These are phyloP conservation scores for Palloptera scutellata DNA, from an alignment of 2,888 invertebrate genomes.

Conservation along the genomic window DNA sequence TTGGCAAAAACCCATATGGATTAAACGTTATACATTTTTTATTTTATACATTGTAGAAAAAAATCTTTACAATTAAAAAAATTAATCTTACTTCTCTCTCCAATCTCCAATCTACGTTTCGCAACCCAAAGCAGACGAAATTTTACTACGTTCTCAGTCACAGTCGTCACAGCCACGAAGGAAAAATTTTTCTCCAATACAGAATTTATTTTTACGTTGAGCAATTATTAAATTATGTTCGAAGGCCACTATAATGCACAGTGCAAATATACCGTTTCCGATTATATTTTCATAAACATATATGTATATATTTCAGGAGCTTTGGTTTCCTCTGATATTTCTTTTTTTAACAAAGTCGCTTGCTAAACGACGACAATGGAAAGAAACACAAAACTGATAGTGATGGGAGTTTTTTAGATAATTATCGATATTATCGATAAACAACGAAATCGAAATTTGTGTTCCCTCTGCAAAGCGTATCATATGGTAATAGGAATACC, in stretches of 20 bases:
- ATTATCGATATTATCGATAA: no score
- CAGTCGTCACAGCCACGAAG: neutral
- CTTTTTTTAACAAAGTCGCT: conserved; percentile 25
- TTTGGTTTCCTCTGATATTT: neutral
- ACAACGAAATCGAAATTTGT: no score
- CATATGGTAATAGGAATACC: no score
- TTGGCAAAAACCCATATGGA: no score
- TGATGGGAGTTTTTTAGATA: no score
- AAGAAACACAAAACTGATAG: no score
- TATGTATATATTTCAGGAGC: neutral
- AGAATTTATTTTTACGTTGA: conserved; percentile 13
- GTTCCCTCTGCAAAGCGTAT: no score
- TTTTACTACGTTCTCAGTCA: neutral
- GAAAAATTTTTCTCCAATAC: neutral
- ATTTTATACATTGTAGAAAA: no score
- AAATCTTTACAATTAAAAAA: no score
- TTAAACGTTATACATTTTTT: no score
- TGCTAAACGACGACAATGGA: conserved; percentile 38
- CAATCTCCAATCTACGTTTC: neutral
- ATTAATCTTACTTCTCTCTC: neutral
- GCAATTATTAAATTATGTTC: conserved; percentile 13
- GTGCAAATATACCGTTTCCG: conserved; percentile 11
- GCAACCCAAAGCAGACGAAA: no score
- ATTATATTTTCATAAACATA: neutral
- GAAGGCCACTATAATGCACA: conserved; percentile 31